Evolutionary conservation across 2,113 vertebrate genomes (phyloP).

Genomic region (Fregata magnificens): DNA sequence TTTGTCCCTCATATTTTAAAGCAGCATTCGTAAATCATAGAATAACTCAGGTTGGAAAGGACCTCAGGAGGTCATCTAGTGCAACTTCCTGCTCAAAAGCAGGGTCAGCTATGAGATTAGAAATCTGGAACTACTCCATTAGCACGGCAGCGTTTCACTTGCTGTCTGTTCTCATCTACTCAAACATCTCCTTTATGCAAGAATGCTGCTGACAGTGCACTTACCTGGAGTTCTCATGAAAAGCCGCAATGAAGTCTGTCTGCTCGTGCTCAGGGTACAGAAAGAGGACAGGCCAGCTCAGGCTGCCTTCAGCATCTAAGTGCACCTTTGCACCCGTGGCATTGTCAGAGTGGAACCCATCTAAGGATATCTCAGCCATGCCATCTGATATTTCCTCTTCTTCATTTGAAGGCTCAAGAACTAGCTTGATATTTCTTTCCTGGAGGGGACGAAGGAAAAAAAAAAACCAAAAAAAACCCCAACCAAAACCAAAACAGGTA

Average conservation of each 20-base stretch:
- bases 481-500: not conserved
- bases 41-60: not conserved
- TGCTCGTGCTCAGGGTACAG: slow-evolving; percentile 92
- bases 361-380: slow-evolving; percentile 70
- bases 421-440: slow-evolving; percentile 85
- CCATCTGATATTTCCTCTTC: slow-evolving; percentile 66
- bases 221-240: slow-evolving; percentile 88
- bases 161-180: not conserved
- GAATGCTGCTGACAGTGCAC: not conserved
- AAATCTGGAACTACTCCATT: not conserved
- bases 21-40: not conserved
- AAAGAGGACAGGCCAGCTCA: slow-evolving; percentile 93
- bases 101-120: not conserved
- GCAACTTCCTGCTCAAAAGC: not conserved
- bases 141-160: not conserved
- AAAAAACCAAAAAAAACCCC: not conserved
- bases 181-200: not conserved
- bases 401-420: slow-evolving; percentile 20
- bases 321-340: slow-evolving; percentile 77
- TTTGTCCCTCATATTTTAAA: not conserved
- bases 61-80: not conserved
- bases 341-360: slow-evolving; percentile 77
- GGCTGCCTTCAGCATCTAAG: slow-evolving; percentile 80
- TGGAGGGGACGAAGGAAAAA: slow-evolving; percentile 5
- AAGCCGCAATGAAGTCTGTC: slow-evolving; percentile 91